Evolutionary conservation across 2,113 vertebrate species (phyloP), one percentile per base, ranked within the genome.

Genomic region (Corythornis madagascariensis): DNA sequence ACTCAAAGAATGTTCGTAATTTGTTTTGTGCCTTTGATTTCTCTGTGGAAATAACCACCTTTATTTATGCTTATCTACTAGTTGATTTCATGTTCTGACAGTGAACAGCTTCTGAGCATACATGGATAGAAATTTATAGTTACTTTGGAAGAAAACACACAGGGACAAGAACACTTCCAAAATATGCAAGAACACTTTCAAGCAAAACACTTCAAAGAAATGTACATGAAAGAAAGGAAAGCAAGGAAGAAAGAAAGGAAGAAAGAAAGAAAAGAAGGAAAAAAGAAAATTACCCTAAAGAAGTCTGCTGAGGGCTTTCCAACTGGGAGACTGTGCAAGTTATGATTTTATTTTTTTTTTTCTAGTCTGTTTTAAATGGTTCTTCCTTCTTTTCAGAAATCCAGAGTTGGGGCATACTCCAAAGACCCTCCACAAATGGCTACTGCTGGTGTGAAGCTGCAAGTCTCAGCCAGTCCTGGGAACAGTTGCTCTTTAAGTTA

Each of bases 141-240:
- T 92, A 77, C 67, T 91, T 38, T 88, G 71, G 38, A 92, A 91
- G 55, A 95, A 94, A 94, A 85, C 66, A 92, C 84, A 80, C 60
- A 71, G 65, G 85, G 85, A 95, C 92, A 96, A 84, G 90, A 96
- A 93, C 64, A 81, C 31, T 91, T 91, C 67, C 67, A 88, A 95
- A 96, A 70, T 87, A 94, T 50, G 74, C 80, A 78, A 16, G 83
- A 92, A 64, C 26, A 74, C 19, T 93, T 96, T 92, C 55, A 95
- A 86, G 74, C n/a, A 75, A 90, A 95, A 87, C 67, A 95, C 88
- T 96, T 97, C 93, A 96, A 96, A 96, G 95, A 85, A 75, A 52
- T 2, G 10, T 63, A 82, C 74, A 85, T 78, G 10, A 74, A 92
- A 91, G 57, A 38, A 47, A 81, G 19, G 22, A 22, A 48, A 22